Evolutionary conservation across 2,888 invertebrate genomes (phyloP).

Genomic region (Caradrina clavipalpis): DNA sequence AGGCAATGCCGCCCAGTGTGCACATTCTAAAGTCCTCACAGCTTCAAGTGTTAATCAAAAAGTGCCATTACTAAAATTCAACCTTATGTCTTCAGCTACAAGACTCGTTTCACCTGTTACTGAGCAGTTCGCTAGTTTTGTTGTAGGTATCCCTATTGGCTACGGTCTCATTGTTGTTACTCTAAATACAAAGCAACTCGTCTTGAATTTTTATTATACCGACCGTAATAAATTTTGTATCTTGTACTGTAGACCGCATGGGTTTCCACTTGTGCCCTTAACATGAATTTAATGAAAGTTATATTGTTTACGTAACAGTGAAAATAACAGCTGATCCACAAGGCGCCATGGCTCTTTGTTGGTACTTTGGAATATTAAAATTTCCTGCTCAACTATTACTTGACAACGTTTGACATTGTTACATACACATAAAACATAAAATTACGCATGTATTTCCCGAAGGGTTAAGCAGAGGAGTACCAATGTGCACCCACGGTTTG

Average conservation of each 20-base stretch:
- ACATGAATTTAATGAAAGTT: conserved; percentile 71
- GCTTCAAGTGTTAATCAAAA: conserved; percentile 48
- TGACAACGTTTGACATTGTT: conserved; percentile 42
- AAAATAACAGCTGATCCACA: conserved; percentile 63
- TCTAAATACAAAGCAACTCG: conserved; percentile 79
- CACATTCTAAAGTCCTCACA: conserved; percentile 59
- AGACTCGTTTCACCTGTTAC: conserved; percentile 8
- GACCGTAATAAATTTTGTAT: conserved; percentile 86
- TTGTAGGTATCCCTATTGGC: conserved; percentile 83
- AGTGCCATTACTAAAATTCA: conserved; percentile 4
- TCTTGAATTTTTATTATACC: conserved; percentile 74
- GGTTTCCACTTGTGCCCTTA: conserved; percentile 74
- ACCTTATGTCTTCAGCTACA: conserved; percentile 8
- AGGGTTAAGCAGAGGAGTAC: no score
- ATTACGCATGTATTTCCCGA: no score
- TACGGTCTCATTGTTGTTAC: conserved; percentile 77
- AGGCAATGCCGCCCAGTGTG: conserved; percentile 83
- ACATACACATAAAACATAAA: no score
- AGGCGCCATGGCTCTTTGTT: conserved; percentile 62
- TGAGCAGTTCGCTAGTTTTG: conserved; percentile 55
- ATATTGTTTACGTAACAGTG: conserved; percentile 56
- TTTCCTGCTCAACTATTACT: conserved; percentile 10
- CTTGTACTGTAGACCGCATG: conserved; percentile 69
- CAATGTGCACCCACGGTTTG: no score
- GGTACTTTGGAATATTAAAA: conserved; percentile 18